Evolutionary conservation across 2,797 vertebrate genomes (phyloP).

Genomic region (Gadopsis marmoratus): DNA sequence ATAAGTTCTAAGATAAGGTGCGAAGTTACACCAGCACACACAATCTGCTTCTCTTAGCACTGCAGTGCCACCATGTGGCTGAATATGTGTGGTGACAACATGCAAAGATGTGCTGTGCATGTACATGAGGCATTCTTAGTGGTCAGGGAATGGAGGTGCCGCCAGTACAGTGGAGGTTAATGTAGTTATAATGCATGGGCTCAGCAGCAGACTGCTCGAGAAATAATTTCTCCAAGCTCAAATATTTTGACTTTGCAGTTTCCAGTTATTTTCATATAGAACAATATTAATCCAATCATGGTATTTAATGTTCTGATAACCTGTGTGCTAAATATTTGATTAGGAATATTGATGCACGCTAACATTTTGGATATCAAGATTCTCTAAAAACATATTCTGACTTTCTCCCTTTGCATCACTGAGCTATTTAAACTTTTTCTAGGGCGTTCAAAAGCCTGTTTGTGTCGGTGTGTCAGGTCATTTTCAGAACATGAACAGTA

Average conservation of each 20-base stretch:
- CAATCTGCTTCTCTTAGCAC: conserved; percentile 14
- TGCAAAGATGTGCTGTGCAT: not conserved
- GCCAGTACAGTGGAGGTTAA: not conserved
- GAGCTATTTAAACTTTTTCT: not conserved
- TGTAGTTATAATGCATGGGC: not conserved
- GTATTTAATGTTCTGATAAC: not conserved
- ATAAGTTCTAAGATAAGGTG: not conserved
- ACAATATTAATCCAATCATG: not conserved
- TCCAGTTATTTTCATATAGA: not conserved
- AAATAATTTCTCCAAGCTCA: not conserved
- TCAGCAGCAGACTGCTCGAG: not conserved
- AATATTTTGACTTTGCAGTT: conserved; percentile 3
- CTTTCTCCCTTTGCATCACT: not conserved
- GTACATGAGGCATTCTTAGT: not conserved
- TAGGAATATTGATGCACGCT: not conserved
- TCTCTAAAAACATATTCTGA: not conserved
- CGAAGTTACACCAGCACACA: not conserved
- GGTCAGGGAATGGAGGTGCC: not conserved
- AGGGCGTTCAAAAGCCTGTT: not conserved
- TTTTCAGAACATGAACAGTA: not conserved
- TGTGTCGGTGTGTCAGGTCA: not conserved
- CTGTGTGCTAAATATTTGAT: not conserved
- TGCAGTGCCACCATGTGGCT: conserved; percentile 73
- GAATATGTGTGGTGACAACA: not conserved
- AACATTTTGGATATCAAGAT: not conserved